Evolutionary conservation across 2,888 invertebrate genomes (phyloP), one percentile per base, ranked within the genome.

Genomic region (Leptodirus hochenwartii): DNA sequence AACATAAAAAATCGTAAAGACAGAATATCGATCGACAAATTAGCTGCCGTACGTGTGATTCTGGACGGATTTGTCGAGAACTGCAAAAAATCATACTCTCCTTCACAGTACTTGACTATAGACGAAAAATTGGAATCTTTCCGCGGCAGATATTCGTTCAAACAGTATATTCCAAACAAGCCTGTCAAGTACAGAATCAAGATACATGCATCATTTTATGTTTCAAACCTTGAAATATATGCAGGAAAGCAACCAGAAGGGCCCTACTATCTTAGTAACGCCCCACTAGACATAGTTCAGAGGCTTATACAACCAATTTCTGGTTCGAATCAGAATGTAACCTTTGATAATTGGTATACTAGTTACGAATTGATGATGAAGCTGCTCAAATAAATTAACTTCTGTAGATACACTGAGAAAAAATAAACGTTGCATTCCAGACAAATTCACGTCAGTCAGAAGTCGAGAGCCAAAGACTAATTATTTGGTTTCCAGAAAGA

Each of bases 161-260:
- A 33, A n/a, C 41, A 47, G 32, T 48, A 43, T 29, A 47, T 47
- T 10, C 44, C 46, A 6, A 40, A 41, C 15, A 43, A 48, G 34
- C 41, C 45, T 12, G 39, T 37, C 3, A 44, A 42, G 27, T 46
- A 46, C 37, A 42, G 43, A 1, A 37, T 46, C 4, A 43, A 47
- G 38, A 35, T 44, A n/a, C 40, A 36, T 28, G 42, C 44, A 4
- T 33, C 39, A 3, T 41, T 27, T 30, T 42, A 44, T 36, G 35
- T 35, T n/a, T 20, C n/a, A n/a, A 43, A 44, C 27, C 23, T 41
- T 27, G 39, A 46, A 34, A 32, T 43, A 23, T 42, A 44, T 33
- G 35, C 34, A 9, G 41, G 44, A 14, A 36, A 38, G 27, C 42
- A 46, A 29, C 43, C 41, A 24, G 33, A 40, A 31, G 43, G 42